phyloP scores from a whole-genome alignment of 2,888 invertebrate genomes.

The Perithous albicinctus region DNA sequence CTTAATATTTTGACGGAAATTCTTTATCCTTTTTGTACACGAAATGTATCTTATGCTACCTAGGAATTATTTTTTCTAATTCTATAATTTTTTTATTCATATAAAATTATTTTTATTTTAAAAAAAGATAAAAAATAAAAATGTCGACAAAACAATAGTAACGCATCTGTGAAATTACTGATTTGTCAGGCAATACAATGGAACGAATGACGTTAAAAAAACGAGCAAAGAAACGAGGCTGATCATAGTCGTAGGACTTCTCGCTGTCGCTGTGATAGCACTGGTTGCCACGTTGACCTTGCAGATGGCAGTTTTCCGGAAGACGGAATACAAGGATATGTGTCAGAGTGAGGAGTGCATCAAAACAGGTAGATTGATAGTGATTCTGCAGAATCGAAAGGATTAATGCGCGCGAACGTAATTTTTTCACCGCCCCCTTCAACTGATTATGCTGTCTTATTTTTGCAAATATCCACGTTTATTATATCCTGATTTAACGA shows the following conservation, averaged over 20 bases:
- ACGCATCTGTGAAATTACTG: neutral
- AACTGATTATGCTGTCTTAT: neutral
- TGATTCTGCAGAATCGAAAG: slow-evolving; percentile 14
- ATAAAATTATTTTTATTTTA: neutral
- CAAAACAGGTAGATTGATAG: slow-evolving; percentile 86
- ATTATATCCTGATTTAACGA: slow-evolving; percentile 24
- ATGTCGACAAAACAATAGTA: too few relatives aligned
- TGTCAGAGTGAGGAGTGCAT: slow-evolving; percentile 88
- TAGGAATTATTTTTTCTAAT: too few relatives aligned
- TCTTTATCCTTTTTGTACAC: too few relatives aligned
- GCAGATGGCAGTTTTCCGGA: slow-evolving; percentile 79
- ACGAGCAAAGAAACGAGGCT: slow-evolving; percentile 78
- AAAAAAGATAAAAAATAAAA: neutral
- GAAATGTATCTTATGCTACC: too few relatives aligned
- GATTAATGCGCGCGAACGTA: slow-evolving; percentile 25
- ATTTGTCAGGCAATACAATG: slow-evolving; percentile 73
- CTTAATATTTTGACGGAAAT: too few relatives aligned
- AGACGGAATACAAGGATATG: slow-evolving; percentile 81
- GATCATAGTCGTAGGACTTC: slow-evolving; percentile 80
- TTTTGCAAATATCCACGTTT: neutral
- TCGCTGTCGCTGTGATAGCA: slow-evolving; percentile 81
- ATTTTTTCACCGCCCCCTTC: neutral
- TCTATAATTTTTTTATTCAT: neutral
- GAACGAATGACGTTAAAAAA: slow-evolving; percentile 77
- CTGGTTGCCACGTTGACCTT: slow-evolving; percentile 80